A percentile compares a stretch with the other conserved stretches of the same genome.
Evolutionary conservation across 1,140 invertebrate genomes (phyloP).

Genomic region (Aphelinus certus): DNA sequence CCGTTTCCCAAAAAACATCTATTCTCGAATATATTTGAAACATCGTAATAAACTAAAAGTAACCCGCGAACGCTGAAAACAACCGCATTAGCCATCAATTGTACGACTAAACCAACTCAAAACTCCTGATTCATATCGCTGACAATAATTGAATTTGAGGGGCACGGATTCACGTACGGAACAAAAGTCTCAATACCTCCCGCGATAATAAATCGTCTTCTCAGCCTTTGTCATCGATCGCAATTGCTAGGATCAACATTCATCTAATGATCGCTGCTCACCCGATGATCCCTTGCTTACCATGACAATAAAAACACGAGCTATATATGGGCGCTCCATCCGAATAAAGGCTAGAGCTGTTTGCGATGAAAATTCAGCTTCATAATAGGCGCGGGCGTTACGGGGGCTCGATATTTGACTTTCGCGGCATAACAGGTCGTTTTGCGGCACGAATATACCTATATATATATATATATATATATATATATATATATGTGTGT

Average conservation of each 20-base stretch:
- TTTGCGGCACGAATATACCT: background rate
- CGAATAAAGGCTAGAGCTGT: constrained; percentile 33
- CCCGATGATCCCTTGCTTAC: background rate
- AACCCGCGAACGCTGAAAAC: too few species aligned
- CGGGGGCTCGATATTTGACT: constrained; percentile 40
- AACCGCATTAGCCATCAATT: too few species aligned
- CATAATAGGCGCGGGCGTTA: constrained; percentile 21
- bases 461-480: too few species aligned
- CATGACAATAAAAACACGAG: constrained; percentile 28
- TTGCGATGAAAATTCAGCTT: constrained; percentile 36
- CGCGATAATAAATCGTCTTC: constrained; percentile 32
- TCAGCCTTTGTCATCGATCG: constrained; percentile 22
- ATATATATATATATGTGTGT: background rate
- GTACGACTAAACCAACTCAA: too few species aligned
- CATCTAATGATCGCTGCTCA: constrained; percentile 19
- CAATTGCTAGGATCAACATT: constrained; percentile 31
- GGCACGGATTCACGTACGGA: background rate
- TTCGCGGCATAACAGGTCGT: constrained; percentile 37
- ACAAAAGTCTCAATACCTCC: constrained; percentile 10
- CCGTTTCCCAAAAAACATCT: too few species aligned
- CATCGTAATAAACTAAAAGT: too few species aligned
- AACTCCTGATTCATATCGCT: too few species aligned
- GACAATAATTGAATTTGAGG: constrained; percentile 6
- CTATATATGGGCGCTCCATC: background rate
- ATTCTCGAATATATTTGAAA: too few species aligned